These are phyloP conservation scores for Cyprinus carpio DNA, from an alignment of 2,113 vertebrate genomes.

Conservation along the genomic window DNA sequence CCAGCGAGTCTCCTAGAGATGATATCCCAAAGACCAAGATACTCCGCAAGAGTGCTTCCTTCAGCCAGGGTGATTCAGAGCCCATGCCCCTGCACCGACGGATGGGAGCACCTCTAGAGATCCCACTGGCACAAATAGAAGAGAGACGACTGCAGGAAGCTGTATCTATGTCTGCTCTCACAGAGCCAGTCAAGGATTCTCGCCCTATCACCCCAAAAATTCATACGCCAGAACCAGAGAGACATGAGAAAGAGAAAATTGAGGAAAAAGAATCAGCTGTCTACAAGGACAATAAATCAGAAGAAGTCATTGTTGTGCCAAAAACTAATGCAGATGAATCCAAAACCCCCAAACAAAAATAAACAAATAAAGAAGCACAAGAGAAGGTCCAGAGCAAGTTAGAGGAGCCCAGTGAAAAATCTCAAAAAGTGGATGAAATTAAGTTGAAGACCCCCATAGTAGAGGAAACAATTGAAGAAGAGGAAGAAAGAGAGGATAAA, in stretches of 20 bases:
- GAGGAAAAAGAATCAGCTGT: constrained; percentile 50
- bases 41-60: constrained; percentile 93
- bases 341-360: too few species aligned
- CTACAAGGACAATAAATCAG: constrained; percentile 62
- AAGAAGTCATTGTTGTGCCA: constrained; percentile 64
- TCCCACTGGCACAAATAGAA: constrained; percentile 84
- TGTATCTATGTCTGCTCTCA: constrained; percentile 89
- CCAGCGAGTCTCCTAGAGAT: constrained; percentile 81
- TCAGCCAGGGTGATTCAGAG: constrained; percentile 90
- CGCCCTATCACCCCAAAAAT: constrained; percentile 74
- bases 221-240: constrained; percentile 55
- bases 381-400: constrained; percentile 73
- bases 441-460: constrained; percentile 54
- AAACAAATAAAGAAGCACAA: too few species aligned
- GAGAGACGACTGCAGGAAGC: constrained; percentile 86
- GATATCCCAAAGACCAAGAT: constrained; percentile 76
- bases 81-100: constrained; percentile 87
- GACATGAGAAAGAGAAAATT: constrained; percentile 65
- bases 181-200: constrained; percentile 78
- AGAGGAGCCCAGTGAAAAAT: constrained; percentile 68
- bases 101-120: constrained; percentile 90
- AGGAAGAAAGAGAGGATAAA: constrained; percentile 56
- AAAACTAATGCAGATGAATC: constrained; percentile 64
- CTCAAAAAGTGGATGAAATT: constrained; percentile 60
- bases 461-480: constrained; percentile 60